Base-by-base conservation (phyloP, 2,113 vertebrate genomes). In the Apeltes quadracus region DNA sequence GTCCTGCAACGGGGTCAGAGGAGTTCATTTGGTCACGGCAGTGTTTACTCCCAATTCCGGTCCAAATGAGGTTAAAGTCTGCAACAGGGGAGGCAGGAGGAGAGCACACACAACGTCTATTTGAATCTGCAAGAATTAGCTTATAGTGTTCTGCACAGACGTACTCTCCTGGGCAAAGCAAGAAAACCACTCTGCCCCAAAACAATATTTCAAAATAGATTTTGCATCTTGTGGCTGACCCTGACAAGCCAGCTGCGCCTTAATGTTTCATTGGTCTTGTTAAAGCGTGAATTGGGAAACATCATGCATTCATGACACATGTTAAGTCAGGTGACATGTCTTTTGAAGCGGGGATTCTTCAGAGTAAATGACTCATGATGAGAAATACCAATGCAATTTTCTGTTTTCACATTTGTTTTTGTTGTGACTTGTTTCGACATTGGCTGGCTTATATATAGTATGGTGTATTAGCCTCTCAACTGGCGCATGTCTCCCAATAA, bases 21-120 rank as follows among this genome's bases (percentile, higher is more conserved):
- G 29, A 25, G 56, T 61, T 55, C 7, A 32, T 67, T 75, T 50
- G 61, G 57, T 69, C 25, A 22, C 23, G 27, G 41, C 3, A 0
- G 25, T 23, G 13, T 82, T 79, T 66, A 43, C 61, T 77, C 38
- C 10, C 65, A n/a, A 22, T 78, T 29, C 15, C 23, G 48, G 63
- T 48, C 18, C 57, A 78, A 86, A 83, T 72, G 64, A 83, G 79
- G 81, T 81, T 71, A 79, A 83, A 78, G 75, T 10, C 50, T 56
- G 76, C 61, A 75, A 77, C 61, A 18, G 27, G 50, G 16, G 62
- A 61, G 34, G 64, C 29, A n/a, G 43, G 27, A 66, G 36, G 23
- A n/a, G 43, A 41, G 63, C 69, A 18, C 56, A 34, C 69, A 15
- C 15, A 16, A 43, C 9, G 83, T 84, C 83, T 25, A 13, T 84